These are phyloP conservation scores for Caracal caracal DNA, from an alignment of 2,113 vertebrate species.

Conservation along the genomic window DNA sequence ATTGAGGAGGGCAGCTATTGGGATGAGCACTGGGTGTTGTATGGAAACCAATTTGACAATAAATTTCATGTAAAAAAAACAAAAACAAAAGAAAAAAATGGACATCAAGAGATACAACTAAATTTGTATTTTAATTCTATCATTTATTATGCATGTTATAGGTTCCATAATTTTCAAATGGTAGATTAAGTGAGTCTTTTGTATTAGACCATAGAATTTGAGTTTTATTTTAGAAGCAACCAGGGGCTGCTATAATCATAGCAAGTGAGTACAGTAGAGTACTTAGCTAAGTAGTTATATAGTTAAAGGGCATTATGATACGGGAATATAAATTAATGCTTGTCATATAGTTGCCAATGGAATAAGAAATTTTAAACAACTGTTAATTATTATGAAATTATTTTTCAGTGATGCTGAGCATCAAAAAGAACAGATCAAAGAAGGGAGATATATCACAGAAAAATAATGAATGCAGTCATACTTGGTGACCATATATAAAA, in stretches of 20 bases:
- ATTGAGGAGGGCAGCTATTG: no score
- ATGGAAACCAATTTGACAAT: no score
- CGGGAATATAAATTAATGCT: background rate
- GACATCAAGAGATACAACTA: background rate
- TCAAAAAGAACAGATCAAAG: background rate
- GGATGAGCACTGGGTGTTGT: no score
- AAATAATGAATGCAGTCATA: background rate
- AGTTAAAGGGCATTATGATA: background rate
- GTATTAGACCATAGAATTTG: background rate
- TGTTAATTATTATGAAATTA: background rate
- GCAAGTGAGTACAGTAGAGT: background rate
- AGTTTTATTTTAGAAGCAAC: background rate
- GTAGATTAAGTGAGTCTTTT: background rate
- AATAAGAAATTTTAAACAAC: background rate
- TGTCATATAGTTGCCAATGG: background rate
- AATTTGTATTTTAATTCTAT: background rate
- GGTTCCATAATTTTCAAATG: background rate
- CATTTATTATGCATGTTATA: background rate
- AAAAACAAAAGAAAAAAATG: background rate
- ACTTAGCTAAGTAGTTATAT: background rate
- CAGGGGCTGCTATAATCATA: background rate
- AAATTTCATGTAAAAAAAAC: no score
- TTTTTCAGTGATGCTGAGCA: background rate
- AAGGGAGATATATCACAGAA: background rate
- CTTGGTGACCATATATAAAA: background rate